These are phyloP conservation scores for Hermetia illucens DNA, from an alignment of 1,140 invertebrate genomes.

Conservation along the genomic window DNA sequence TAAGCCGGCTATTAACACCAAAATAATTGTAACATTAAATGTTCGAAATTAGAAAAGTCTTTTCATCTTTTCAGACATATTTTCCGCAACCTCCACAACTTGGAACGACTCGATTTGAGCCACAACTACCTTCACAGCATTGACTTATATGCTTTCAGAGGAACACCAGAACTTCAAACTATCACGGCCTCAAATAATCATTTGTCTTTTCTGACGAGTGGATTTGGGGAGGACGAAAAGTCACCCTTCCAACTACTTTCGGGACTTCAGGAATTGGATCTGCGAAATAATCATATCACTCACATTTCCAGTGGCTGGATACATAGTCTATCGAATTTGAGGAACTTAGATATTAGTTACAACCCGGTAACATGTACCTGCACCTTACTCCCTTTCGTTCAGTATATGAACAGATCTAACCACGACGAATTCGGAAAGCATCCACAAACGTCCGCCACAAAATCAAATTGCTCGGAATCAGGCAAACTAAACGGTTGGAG, in stretches of 20 bases:
- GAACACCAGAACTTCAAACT: constrained; percentile 4
- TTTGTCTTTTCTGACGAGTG: constrained; percentile 1
- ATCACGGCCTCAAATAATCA: constrained; percentile 2
- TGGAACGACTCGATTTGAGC: constrained; percentile 14
- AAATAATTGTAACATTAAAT: too few relatives aligned
- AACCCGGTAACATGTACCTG: constrained; percentile 58
- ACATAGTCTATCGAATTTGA: constrained; percentile 28
- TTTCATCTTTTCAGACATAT: constrained; percentile 9
- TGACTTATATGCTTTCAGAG: neutral
- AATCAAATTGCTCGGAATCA: constrained; percentile 30
- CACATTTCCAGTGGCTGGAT: constrained; percentile 44
- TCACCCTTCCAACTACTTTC: constrained; percentile 36
- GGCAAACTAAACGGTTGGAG: constrained; percentile 12
- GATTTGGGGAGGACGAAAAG: neutral
- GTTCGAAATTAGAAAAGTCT: too few relatives aligned
- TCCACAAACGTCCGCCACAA: constrained; percentile 11
- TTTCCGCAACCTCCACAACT: constrained; percentile 12
- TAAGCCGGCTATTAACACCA: too few relatives aligned
- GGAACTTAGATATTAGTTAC: constrained; percentile 39
- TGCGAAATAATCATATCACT: constrained; percentile 45
- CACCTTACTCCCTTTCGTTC: constrained; percentile 34
- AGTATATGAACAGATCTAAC: constrained; percentile 31
- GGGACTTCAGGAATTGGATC: constrained; percentile 38
- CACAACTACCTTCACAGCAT: constrained; percentile 16
- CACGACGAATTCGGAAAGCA: neutral